Conservation (phyloP, 2,113 vertebrate species). For the Scartelaos histophorus region DNA sequence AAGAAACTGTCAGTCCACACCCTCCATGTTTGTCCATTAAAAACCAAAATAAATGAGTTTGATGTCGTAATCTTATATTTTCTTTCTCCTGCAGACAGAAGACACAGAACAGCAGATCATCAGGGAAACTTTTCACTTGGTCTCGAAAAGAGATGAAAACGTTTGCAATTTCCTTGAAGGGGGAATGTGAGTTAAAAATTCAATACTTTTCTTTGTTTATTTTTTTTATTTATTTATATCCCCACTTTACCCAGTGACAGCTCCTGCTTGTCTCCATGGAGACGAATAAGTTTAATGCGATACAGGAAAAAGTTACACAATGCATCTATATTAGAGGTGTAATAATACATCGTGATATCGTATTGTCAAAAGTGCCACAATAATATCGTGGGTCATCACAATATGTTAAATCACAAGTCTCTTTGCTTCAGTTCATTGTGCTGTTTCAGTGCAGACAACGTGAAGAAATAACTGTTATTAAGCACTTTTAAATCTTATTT, state of each 20-base stretch:
- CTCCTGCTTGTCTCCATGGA: too few relatives aligned
- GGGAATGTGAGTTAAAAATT: constrained; percentile 88
- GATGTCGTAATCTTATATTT: constrained; percentile 16
- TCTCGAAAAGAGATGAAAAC: constrained; percentile 97
- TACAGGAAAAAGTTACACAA: not conserved
- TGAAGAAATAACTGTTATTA: too few relatives aligned
- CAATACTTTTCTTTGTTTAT: not conserved
- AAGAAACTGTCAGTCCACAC: not conserved
- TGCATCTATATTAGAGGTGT: too few relatives aligned
- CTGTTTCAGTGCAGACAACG: too few relatives aligned
- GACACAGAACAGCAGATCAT: constrained; percentile 98
- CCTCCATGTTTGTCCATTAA: too few relatives aligned
- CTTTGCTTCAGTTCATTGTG: too few relatives aligned
- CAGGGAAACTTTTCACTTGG: constrained; percentile 98
- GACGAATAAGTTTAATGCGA: too few relatives aligned
- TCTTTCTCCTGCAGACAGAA: constrained; percentile 83
- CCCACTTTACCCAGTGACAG: not conserved
- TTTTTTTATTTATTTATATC: not conserved
- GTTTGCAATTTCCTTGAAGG: constrained; percentile 99
- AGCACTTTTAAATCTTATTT: too few relatives aligned
- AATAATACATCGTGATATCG: too few relatives aligned
- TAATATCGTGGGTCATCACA: too few relatives aligned
- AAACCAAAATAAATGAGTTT: not conserved
- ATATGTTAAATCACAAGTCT: too few relatives aligned
- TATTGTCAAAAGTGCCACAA: too few relatives aligned